A percentile compares a stretch with the other conserved stretches of the same genome.
Evolutionary conservation across 2,797 vertebrate species (phyloP).

Genomic region (Lycodopsis pacificus): DNA sequence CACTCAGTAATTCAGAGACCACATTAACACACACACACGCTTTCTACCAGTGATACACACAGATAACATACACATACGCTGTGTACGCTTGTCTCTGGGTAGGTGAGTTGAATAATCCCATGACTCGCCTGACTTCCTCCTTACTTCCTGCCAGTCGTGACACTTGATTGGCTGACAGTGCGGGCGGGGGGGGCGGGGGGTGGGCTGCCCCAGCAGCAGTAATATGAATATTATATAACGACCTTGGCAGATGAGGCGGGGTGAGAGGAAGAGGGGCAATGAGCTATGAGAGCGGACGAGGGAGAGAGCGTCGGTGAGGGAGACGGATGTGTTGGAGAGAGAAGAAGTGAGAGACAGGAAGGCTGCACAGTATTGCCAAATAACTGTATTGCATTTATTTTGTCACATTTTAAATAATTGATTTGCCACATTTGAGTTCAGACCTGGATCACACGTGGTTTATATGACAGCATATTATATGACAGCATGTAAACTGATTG

Average conservation of each 20-base stretch:
- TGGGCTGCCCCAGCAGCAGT: conserved; percentile 46
- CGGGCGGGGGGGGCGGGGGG: neutral
- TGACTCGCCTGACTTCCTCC: conserved; percentile 81
- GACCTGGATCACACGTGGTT: neutral
- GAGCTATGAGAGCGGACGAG: conserved; percentile 23
- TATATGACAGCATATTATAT: neutral
- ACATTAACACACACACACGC: conserved; percentile 40
- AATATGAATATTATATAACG: conserved; percentile 81
- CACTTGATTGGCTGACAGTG: conserved; percentile 69
- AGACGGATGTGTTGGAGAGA: conserved; percentile 42
- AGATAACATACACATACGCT: conserved; percentile 37
- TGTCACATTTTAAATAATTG: neutral
- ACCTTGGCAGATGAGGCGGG: conserved; percentile 67
- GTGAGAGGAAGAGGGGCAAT: conserved; percentile 36
- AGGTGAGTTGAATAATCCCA: conserved; percentile 84
- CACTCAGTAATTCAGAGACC: conserved; percentile 56
- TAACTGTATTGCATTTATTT: neutral
- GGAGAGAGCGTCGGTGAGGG: conserved; percentile 29
- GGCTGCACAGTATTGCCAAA: neutral
- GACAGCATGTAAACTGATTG: neutral
- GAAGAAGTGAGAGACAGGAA: conserved; percentile 64
- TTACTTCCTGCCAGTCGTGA: conserved; percentile 63
- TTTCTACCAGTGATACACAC: conserved; percentile 32
- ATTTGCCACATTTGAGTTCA: neutral
- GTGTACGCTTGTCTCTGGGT: conserved; percentile 67